Evolutionary conservation across 2,113 vertebrate genomes (phyloP).

Genomic region (Excalfactoria chinensis): DNA sequence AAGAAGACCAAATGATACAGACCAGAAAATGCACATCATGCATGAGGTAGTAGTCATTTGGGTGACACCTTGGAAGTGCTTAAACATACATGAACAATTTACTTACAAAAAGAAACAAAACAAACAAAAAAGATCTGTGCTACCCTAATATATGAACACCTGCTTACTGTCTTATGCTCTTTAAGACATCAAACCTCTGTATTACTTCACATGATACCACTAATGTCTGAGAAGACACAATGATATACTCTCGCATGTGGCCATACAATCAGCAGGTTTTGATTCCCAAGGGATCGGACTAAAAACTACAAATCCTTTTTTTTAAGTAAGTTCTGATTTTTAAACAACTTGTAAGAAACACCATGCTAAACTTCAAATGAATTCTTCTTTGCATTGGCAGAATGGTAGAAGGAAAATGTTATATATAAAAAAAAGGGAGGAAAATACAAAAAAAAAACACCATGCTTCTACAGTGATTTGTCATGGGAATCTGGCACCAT

Average conservation of each 20-base stretch:
- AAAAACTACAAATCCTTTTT: background rate
- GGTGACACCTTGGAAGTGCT: constrained; percentile 40
- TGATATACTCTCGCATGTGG: background rate
- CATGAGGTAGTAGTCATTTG: constrained; percentile 48
- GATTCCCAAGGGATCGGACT: background rate
- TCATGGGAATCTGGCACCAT: background rate
- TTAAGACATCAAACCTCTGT: background rate
- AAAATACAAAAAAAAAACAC: fast-evolving
- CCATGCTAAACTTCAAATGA: background rate
- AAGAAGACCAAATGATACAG: constrained; percentile 36
- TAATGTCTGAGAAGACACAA: background rate
- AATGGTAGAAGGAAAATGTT: background rate
- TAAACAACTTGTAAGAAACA: background rate
- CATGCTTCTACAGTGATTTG: background rate
- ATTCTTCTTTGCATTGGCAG: background rate
- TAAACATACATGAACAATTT: constrained; percentile 39
- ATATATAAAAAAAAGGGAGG: background rate
- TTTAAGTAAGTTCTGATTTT: background rate
- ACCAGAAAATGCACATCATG: constrained; percentile 73
- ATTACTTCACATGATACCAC: background rate
- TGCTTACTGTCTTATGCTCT: constrained; percentile 5
- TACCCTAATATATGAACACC: background rate
- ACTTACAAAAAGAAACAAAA: constrained; percentile 4
- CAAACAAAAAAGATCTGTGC: constrained; percentile 8
- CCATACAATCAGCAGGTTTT: background rate